These are phyloP conservation scores for Arvicanthis niloticus DNA, from an alignment of 2,113 vertebrate species.

Conservation along the genomic window DNA sequence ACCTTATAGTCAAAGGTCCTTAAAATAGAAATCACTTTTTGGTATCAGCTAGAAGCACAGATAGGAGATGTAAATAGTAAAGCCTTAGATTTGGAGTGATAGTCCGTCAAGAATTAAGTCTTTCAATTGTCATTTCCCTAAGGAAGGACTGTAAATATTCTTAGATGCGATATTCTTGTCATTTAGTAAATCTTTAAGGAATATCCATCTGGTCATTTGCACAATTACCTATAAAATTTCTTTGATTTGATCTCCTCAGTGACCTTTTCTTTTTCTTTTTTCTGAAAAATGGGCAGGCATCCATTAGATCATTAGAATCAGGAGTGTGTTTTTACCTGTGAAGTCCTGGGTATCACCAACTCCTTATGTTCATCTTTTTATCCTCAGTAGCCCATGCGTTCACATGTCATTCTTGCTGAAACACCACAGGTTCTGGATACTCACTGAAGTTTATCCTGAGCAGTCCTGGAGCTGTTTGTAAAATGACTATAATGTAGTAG, in stretches of 20 bases:
- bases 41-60: neutral
- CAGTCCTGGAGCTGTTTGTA: constrained; percentile 71
- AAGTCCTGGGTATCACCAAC: constrained; percentile 8
- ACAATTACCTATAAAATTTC: constrained; percentile 21
- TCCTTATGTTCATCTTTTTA: constrained; percentile 69
- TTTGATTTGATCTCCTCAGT: neutral
- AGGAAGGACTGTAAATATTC: neutral
- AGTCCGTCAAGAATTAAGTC: neutral
- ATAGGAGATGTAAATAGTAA: neutral
- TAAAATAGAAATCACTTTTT: neutral
- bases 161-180: neutral
- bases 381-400: constrained; percentile 67
- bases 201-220: constrained; percentile 10
- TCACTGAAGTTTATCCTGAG: constrained; percentile 79
- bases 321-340: constrained; percentile 14
- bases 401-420: constrained; percentile 76
- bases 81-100: neutral
- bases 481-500: constrained; percentile 75
- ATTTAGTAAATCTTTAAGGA: constrained; percentile 45
- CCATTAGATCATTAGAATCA: constrained; percentile 32
- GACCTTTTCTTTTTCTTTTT: neutral
- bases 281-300: neutral
- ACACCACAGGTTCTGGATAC: constrained; percentile 68
- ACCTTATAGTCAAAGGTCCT: neutral
- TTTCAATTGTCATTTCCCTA: neutral